Evolutionary conservation across 2,113 vertebrate genomes (phyloP), one percentile per base, ranked within the genome.

Genomic region (Coturnix japonica): DNA sequence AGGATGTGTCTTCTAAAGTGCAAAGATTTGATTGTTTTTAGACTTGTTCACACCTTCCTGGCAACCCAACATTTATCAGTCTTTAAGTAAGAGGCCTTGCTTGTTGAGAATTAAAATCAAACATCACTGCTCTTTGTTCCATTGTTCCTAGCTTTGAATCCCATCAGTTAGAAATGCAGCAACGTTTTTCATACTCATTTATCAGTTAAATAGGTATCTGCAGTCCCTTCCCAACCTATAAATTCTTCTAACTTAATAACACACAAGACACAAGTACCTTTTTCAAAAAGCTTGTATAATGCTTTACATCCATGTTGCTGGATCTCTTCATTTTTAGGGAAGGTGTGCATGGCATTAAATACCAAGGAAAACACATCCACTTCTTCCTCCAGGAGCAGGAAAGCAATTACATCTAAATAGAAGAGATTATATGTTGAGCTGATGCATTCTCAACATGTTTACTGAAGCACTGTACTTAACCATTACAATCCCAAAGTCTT

Each of bases 301-400:
- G 96, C 97, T 94, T 91, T 96, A 95, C 99, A 99, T 92, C 98
- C 98, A 75, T 99, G 97, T 41, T 98, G 96, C 90, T 99, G 99
- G 61, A 99, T 94, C 80, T 99, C 98, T 61, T 98, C 98, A 71
- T 94, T 98, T 75, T 96, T 85, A 60, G 97, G 86, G 95, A 99
- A 99, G 35, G n/a, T 93, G 72, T 97, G 96, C 99, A 99, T 99
- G 22, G 98, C 98, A 85, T 98, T 97, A 82, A 99, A 98, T 81
- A 99, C 94, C 95, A 99, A 91, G 43, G 97, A 89, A 92, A 99
- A 99, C 74, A 99, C 97, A 87, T 99, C 99, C 30, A 97, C 97
- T 16, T 99, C 98, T 75, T 99, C 98, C 81, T 99, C 98, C 97
- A 99, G 92, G 89, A 99, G 95, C 96, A 98, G 94, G 93, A 98